phyloP scores from a whole-genome alignment of 2,113 vertebrate species.

The Aspiorhynchus laticeps region DNA sequence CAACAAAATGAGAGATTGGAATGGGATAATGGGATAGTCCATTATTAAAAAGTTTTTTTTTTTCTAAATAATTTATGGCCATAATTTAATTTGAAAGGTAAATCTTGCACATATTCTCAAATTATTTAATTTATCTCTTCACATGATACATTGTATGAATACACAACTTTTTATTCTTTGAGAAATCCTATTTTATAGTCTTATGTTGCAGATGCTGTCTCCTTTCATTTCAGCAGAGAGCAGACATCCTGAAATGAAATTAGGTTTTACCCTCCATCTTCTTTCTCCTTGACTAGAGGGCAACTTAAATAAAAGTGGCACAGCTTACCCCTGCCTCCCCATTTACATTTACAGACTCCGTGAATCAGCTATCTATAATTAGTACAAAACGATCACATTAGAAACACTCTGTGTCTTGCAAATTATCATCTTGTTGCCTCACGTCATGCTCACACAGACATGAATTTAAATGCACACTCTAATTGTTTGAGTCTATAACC shows the following conservation, averaged over 20 bases:
- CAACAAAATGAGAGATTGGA: too few species aligned
- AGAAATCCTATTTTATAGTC: not conserved
- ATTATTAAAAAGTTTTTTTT: too few species aligned
- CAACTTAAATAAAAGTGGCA: not conserved
- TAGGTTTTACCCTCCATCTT: not conserved
- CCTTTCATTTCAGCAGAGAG: not conserved
- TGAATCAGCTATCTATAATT: conserved; percentile 32
- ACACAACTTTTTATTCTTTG: not conserved
- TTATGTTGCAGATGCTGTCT: not conserved
- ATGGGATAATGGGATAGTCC: not conserved
- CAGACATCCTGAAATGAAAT: conserved; percentile 1
- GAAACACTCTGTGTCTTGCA: conserved; percentile 3
- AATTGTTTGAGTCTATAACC: conserved; percentile 8
- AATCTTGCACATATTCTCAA: not conserved
- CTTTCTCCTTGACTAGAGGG: conserved; percentile 3
- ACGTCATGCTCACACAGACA: conserved; percentile 5
- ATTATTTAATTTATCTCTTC: not conserved
- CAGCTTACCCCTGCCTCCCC: not conserved
- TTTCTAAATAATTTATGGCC: too few species aligned
- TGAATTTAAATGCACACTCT: not conserved
- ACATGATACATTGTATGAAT: not conserved
- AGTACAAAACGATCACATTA: conserved; percentile 8
- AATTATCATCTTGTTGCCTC: not conserved
- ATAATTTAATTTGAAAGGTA: too few species aligned
- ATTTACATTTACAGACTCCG: not conserved